Evolutionary conservation across 2,888 invertebrate species (phyloP), one percentile per base, ranked within the genome.

Genomic region (Cylloceria caligata): DNA sequence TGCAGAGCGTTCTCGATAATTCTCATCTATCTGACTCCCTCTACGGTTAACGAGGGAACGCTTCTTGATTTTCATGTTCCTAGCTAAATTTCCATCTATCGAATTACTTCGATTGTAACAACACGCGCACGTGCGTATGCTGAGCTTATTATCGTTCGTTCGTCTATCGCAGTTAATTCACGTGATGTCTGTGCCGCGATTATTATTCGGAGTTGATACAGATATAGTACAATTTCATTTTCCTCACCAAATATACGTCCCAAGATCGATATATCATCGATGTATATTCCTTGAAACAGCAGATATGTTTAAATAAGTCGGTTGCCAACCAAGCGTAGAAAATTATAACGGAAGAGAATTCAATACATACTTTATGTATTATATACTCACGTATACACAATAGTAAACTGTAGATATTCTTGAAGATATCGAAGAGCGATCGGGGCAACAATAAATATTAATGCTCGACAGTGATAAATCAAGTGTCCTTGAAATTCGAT

Each of bases 391-490:
- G 30, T 27, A 4, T 55, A n/a, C 3, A 55, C 16, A 39, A 39
- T 27, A 55, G 39, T 4, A 30, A 19, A 39, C 19, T 34, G 30
- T 19, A 3, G 21, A 57, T 60, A 72, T 73, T 62, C 57, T 47
- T 34, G 64, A 64, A 62, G 67, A 83, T 72, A 83, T 78, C 68
- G 55, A 67, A 57, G 57, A 80, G 47, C 75, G 75, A 75, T 71
- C 71, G 80, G 36, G 6, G 62, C 36, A 64, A 47, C 42, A 64
- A 83, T 83, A 73, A 83, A 83, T 82, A 80, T 80, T 80, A 80
- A 82, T 73, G 67, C 36, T 45, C 71, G 34, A 9, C 9, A 19
- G 42, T 49, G 72, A 76, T 80, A 80, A 76, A 80, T 80, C 27
- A 57, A 19, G 49, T 55, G 80, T 76, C 79, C 83, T 83, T 83